Conservation (phyloP, 1,140 invertebrate genomes). For the Lepeophtheirus salmonis region DNA sequence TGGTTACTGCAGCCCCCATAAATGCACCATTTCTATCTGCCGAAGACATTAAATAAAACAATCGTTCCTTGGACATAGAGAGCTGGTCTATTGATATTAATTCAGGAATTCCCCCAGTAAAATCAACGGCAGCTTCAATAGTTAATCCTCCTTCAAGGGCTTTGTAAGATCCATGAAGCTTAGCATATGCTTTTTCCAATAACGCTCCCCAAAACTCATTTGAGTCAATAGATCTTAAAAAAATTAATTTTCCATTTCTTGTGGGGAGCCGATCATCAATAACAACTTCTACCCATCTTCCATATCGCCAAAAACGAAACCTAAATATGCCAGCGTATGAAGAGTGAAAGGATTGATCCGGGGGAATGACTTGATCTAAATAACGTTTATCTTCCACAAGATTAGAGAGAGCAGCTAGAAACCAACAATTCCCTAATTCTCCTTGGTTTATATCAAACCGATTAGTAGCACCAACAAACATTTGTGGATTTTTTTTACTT, state of each 20-base stretch:
- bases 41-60: slow-evolving; percentile 33
- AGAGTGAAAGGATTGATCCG: neutral
- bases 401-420: slow-evolving; percentile 33
- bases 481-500: neutral
- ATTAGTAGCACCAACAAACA: slow-evolving; percentile 37
- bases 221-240: slow-evolving; percentile 31
- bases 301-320: slow-evolving; percentile 29
- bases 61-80: slow-evolving; percentile 23
- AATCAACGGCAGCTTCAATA: slow-evolving; percentile 34
- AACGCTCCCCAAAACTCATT: slow-evolving; percentile 32
- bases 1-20: slow-evolving; percentile 27
- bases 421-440: slow-evolving; percentile 43
- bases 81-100: slow-evolving; percentile 26
- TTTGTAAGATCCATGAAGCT: slow-evolving; percentile 22
- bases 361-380: slow-evolving; percentile 8
- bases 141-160: slow-evolving; percentile 38
- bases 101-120: slow-evolving; percentile 27
- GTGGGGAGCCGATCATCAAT: slow-evolving; percentile 37
- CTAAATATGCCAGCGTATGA: slow-evolving; percentile 20
- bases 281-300: slow-evolving; percentile 30
- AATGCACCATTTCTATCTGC: slow-evolving; percentile 33
- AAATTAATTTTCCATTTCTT: slow-evolving; percentile 32
- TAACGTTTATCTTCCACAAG: slow-evolving; percentile 8
- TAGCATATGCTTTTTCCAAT: slow-evolving; percentile 33
- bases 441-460: slow-evolving; percentile 40